A percentile compares a stretch with the other conserved stretches of the same genome.
These are phyloP conservation scores for Eutrigla gurnardus DNA, from an alignment of 2,797 vertebrate genomes.

Conservation along the genomic window DNA sequence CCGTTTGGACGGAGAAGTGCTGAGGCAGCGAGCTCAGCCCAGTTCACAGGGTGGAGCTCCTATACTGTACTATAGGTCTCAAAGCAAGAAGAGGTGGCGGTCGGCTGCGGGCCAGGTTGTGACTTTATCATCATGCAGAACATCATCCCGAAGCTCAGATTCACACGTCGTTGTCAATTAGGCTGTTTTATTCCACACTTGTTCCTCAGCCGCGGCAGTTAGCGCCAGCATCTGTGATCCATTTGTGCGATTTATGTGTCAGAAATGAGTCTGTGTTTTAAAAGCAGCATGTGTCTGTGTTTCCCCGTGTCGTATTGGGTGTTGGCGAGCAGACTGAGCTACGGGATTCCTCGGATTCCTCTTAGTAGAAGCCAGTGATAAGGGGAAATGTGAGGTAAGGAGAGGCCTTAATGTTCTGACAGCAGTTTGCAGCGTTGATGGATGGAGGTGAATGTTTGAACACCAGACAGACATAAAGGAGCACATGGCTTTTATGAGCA, in stretches of 20 bases:
- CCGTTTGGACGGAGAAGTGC: conserved; percentile 74
- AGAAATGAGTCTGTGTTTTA: conserved; percentile 66
- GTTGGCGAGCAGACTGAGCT: conserved; percentile 52
- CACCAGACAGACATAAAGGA: conserved; percentile 79
- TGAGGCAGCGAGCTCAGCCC: conserved; percentile 69
- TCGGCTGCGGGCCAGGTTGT: conserved; percentile 30
- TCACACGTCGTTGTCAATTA: conserved; percentile 59
- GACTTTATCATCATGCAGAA: conserved; percentile 56
- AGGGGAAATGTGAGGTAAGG: conserved; percentile 65
- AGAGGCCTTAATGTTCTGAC: conserved; percentile 66
- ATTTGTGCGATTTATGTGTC: conserved; percentile 64
- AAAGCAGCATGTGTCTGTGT: conserved; percentile 60
- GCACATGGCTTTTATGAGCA: conserved; percentile 79
- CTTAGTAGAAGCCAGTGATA: conserved; percentile 61
- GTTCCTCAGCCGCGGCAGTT: conserved; percentile 52
- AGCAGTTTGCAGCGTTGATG: conserved; percentile 69
- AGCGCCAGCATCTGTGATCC: conserved; percentile 68
- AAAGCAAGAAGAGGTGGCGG: conserved; percentile 51
- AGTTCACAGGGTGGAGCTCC: conserved; percentile 69
- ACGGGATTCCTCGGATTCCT: conserved; percentile 75
- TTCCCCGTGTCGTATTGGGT: conserved; percentile 57
- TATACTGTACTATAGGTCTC: conserved; percentile 54
- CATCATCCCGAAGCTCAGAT: conserved; percentile 58
- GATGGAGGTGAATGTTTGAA: conserved; percentile 79
- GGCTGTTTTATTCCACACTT: conserved; percentile 57